These are phyloP conservation scores for Sorex fumeus DNA, from an alignment of 2,113 vertebrate species.

Conservation along the genomic window DNA sequence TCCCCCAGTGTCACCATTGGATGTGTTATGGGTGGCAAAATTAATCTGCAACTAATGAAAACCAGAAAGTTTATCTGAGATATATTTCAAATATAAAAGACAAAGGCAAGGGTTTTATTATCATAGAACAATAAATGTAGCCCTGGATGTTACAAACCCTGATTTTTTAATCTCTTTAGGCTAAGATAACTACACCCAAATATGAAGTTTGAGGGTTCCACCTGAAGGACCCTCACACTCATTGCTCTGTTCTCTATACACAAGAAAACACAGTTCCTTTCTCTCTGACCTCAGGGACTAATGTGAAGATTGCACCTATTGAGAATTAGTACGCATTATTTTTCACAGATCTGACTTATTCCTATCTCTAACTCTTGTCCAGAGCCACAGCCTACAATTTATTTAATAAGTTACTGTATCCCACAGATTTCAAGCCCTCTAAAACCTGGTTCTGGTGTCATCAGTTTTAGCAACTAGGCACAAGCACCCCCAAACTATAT, in stretches of 20 bases:
- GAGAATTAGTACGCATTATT: neutral
- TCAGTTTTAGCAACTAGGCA: neutral
- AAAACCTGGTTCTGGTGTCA: neutral
- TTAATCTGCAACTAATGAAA: neutral
- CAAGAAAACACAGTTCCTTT: conserved; percentile 22
- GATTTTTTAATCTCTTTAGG: neutral
- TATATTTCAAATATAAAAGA: neutral
- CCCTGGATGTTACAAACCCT: neutral
- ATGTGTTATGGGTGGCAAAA: neutral
- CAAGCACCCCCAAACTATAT: neutral
- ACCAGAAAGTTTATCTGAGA: neutral
- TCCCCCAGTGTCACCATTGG: neutral
- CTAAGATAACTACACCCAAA: neutral
- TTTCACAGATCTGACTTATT: conserved; percentile 14
- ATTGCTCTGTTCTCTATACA: neutral
- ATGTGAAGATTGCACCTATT: neutral
- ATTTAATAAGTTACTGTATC: conserved; percentile 46
- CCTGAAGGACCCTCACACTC: neutral
- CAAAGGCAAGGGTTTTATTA: neutral
- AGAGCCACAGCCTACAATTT: neutral
- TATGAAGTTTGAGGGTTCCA: neutral
- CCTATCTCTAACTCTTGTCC: neutral
- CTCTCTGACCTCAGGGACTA: neutral
- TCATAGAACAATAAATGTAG: neutral
- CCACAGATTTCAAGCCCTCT: conserved; percentile 4